Conservation (phyloP, 2,888 invertebrate genomes). For the Odontomyia ornata region DNA sequence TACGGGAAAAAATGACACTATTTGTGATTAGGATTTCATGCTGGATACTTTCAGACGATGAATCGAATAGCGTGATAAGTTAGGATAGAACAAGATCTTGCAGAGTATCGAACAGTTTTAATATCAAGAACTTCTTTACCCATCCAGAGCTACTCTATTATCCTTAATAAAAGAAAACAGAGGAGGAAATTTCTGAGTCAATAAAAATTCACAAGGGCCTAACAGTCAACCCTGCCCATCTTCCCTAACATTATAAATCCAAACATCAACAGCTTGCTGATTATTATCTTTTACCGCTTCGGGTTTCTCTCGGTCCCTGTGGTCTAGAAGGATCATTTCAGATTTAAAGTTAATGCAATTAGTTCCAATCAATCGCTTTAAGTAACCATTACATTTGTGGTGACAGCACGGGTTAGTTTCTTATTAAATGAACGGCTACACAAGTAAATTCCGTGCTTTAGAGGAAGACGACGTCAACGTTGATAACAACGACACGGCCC, state of each 20-base stretch:
- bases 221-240: no score
- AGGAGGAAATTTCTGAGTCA: no score
- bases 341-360: slow-evolving; percentile 42
- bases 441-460: slow-evolving; percentile 18
- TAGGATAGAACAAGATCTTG: neutral
- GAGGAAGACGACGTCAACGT: neutral
- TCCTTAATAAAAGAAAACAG: no score
- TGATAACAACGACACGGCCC: neutral
- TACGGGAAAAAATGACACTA: slow-evolving; percentile 31
- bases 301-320: slow-evolving; percentile 16
- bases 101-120: slow-evolving; percentile 19
- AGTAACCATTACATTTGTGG: slow-evolving; percentile 41
- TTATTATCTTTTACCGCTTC: neutral
- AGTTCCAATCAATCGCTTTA: slow-evolving; percentile 43
- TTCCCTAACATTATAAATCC: no score
- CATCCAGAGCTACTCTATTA: no score
- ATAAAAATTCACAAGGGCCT: no score
- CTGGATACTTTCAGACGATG: neutral
- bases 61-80: neutral
- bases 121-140: no score
- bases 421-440: slow-evolving; percentile 13
- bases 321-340: slow-evolving; percentile 34
- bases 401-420: slow-evolving; percentile 26
- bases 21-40: slow-evolving; percentile 1
- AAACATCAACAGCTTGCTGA: neutral